These are phyloP conservation scores for Phaonia tiefii DNA, from an alignment of 2,888 invertebrate species.

Conservation along the genomic window DNA sequence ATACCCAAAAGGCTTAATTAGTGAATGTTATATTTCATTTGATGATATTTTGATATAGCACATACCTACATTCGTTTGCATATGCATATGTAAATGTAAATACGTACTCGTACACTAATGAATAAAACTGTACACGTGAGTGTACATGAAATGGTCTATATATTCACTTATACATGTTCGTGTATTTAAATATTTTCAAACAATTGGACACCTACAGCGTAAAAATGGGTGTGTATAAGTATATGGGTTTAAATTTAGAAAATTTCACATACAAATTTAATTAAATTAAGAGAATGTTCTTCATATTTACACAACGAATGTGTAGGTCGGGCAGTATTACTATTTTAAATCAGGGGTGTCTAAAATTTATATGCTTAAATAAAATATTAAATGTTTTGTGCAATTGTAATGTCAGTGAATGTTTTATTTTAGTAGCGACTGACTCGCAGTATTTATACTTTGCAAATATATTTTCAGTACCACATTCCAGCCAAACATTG, in stretches of 20 bases:
- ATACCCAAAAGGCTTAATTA: conserved; percentile 55
- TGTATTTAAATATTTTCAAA: neutral
- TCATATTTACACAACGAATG: neutral
- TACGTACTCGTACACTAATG: too few species aligned
- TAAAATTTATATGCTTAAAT: too few species aligned
- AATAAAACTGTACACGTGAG: too few species aligned
- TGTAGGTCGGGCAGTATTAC: too few species aligned
- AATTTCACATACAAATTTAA: neutral
- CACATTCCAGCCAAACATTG: too few species aligned
- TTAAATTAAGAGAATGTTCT: conserved; percentile 1
- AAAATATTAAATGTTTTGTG: too few species aligned
- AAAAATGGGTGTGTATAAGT: neutral
- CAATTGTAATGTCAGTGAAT: too few species aligned
- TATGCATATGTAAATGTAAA: neutral
- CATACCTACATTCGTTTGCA: neutral
- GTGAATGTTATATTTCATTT: conserved; percentile 46
- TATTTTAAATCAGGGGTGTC: too few species aligned
- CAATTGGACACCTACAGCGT: conserved; percentile 34
- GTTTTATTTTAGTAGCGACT: too few species aligned
- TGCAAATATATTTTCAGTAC: too few species aligned
- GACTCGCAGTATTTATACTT: too few species aligned
- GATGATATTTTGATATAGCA: conserved; percentile 24
- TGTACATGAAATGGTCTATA: too few species aligned
- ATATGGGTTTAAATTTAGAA: neutral
- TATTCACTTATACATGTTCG: neutral